These are phyloP conservation scores for Actinia equina DNA, from an alignment of 64 coral and sea anemone genomes.

Conservation along the genomic window DNA sequence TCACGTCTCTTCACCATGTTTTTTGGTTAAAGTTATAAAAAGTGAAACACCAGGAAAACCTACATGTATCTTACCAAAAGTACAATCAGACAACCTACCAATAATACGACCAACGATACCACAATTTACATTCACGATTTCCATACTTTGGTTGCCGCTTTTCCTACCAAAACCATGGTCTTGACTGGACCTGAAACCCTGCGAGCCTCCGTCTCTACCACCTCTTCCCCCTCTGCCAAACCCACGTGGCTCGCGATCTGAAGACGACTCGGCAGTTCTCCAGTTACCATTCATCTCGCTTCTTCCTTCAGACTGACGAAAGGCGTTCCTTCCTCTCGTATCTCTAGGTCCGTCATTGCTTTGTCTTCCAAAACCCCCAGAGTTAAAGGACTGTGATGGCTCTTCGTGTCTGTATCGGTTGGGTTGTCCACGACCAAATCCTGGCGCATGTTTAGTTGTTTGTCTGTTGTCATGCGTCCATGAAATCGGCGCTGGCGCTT, in stretches of 20 bases:
- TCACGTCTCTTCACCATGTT: neutral
- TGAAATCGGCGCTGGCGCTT: neutral
- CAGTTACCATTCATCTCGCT: conserved; percentile 1
- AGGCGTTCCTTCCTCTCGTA: conserved; percentile 13
- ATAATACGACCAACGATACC: neutral
- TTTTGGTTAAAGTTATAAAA: neutral
- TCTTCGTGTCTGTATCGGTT: conserved; percentile 21
- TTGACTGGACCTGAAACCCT: neutral
- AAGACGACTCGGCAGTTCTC: neutral
- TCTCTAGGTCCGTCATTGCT: conserved; percentile 1
- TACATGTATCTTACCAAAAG: neutral
- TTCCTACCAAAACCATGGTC: neutral
- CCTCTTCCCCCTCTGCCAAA: neutral
- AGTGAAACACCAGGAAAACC: neutral
- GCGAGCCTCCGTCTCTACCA: neutral
- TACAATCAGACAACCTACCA: neutral
- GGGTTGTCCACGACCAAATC: conserved; percentile 40
- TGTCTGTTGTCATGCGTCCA: conserved; percentile 2
- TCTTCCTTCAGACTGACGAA: neutral
- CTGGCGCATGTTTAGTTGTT: neutral
- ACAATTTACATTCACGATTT: conserved; percentile 2
- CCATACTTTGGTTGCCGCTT: neutral
- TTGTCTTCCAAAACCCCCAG: neutral
- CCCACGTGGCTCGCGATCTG: neutral
- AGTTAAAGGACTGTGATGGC: neutral